phyloP scores from a whole-genome alignment of 2,888 invertebrate species.

The Lycocerus yunnanus region DNA sequence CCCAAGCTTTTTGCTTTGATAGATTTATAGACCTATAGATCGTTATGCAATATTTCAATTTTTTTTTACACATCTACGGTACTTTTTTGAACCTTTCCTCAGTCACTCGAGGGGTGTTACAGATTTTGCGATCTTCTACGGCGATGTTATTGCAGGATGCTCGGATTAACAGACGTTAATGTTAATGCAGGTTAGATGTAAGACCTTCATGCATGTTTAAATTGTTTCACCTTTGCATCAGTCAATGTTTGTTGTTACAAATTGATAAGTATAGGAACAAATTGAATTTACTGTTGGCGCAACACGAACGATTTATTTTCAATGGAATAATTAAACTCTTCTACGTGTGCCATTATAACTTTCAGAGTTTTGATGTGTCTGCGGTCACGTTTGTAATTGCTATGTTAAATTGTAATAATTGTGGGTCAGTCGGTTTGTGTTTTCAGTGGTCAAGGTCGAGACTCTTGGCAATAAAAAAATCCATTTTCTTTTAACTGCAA shows the following conservation, averaged over 20 bases:
- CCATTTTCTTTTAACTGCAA: background rate
- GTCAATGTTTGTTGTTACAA: slow-evolving; percentile 4
- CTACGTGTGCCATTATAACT: slow-evolving; percentile 22
- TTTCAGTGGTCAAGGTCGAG: slow-evolving; percentile 15
- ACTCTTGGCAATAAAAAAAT: slow-evolving; percentile 1
- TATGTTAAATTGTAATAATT: slow-evolving; percentile 22
- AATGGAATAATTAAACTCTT: slow-evolving; percentile 18
- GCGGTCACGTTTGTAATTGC: slow-evolving; percentile 25
- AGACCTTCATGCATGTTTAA: background rate
- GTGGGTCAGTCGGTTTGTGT: slow-evolving; percentile 26
- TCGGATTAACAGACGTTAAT: background rate
- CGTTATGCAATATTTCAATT: background rate
- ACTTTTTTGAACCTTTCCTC: background rate
- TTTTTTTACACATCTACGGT: background rate
- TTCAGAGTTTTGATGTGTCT: slow-evolving; percentile 20
- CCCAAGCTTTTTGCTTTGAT: background rate
- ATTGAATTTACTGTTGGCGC: slow-evolving; percentile 10
- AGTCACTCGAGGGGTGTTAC: background rate
- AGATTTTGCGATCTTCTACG: background rate
- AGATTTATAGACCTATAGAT: background rate
- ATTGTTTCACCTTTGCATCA: background rate
- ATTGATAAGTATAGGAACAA: slow-evolving; percentile 9
- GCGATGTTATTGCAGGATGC: background rate
- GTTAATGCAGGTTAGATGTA: background rate
- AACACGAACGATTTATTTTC: slow-evolving; percentile 11